phyloP scores from a whole-genome alignment of 2,797 vertebrate genomes.

The Darevskia nairensis region DNA sequence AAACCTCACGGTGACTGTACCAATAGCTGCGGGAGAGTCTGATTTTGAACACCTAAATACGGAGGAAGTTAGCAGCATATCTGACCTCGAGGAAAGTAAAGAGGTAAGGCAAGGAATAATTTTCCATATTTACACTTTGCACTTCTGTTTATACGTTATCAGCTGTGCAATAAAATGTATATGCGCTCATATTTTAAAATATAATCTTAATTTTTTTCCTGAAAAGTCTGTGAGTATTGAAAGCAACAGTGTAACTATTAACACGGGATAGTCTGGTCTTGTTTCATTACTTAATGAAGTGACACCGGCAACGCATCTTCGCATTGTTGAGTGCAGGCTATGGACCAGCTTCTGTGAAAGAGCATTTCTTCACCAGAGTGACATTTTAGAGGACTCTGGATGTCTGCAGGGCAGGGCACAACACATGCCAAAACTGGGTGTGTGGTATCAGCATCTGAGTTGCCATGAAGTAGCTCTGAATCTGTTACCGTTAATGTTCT shows the following conservation, averaged over 20 bases:
- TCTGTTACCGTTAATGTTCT: no score
- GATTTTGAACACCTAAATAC: slow-evolving; percentile 95
- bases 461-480: background rate
- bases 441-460: slow-evolving; percentile 3
- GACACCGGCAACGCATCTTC: background rate
- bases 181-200: background rate
- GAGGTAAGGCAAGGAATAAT: slow-evolving; percentile 81
- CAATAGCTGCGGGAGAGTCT: slow-evolving; percentile 93
- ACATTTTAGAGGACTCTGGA: background rate
- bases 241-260: background rate
- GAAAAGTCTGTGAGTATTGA: background rate
- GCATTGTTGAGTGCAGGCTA: background rate
- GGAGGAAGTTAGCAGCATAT: slow-evolving; percentile 94
- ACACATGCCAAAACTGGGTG: background rate
- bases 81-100: slow-evolving; percentile 85
- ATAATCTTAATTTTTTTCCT: background rate
- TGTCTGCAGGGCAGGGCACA: background rate
- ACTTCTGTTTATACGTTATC: background rate
- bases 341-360: background rate
- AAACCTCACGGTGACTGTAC: slow-evolving; percentile 90
- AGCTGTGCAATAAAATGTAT: background rate
- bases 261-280: background rate
- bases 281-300: background rate
- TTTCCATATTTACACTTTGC: background rate
- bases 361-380: background rate